Evolutionary conservation across 2,797 vertebrate genomes (phyloP).

Genomic region (Cryptoblepharus egeriae): DNA sequence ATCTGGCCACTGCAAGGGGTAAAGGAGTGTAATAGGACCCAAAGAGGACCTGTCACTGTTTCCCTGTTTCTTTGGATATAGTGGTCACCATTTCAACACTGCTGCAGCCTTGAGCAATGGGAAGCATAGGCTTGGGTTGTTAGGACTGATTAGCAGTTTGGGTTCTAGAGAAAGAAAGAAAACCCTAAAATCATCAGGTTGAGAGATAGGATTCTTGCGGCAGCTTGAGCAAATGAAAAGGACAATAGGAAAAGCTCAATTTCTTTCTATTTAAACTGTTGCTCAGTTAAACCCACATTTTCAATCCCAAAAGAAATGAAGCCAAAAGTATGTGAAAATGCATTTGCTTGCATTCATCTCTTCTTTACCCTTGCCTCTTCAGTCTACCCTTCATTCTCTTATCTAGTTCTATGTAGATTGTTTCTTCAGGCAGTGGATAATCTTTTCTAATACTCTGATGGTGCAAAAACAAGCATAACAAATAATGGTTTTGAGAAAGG

Average conservation of each 20-base stretch:
- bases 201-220: constrained; percentile 14
- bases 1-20: too few species aligned
- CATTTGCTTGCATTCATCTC: not conserved
- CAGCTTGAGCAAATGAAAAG: constrained; percentile 1
- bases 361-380: not conserved
- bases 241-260: not conserved
- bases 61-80: too few species aligned
- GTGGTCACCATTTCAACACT: too few species aligned
- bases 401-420: too few species aligned
- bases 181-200: constrained; percentile 9
- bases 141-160: constrained; percentile 11
- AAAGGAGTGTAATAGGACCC: too few species aligned
- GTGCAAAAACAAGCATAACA: not conserved
- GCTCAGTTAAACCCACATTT: not conserved
- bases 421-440: not conserved
- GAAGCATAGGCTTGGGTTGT: too few species aligned
- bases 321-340: not conserved
- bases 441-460: not conserved
- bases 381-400: not conserved
- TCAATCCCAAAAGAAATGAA: not conserved
- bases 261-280: not conserved
- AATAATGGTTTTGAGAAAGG: not conserved
- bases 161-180: constrained; percentile 25
- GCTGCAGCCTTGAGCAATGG: too few species aligned
- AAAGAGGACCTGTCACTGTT: too few species aligned